Evolutionary conservation across 2,113 vertebrate species (phyloP).

Genomic region (Salvelinus namaycush): DNA sequence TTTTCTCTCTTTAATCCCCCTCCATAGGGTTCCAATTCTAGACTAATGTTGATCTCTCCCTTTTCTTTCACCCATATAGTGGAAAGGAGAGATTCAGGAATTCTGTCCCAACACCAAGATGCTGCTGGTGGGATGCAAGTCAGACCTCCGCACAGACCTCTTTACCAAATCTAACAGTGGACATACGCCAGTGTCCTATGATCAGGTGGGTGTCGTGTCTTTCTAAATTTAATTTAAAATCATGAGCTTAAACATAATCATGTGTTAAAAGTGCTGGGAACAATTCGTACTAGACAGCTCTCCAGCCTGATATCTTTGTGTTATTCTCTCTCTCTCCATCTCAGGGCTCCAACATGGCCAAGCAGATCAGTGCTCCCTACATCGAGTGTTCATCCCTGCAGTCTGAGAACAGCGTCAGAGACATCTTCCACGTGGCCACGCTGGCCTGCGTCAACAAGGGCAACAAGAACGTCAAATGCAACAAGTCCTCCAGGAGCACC

Average conservation of each 20-base stretch:
- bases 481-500: conserved; percentile 85
- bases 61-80: conserved; percentile 64
- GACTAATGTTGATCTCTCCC: conserved; percentile 4
- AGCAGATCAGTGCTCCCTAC: conserved; percentile 88
- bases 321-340: conserved; percentile 6
- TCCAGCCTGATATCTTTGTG: not conserved
- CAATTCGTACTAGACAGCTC: not conserved
- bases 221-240: not conserved
- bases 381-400: conserved; percentile 90
- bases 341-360: conserved; percentile 89
- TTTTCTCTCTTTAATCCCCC: not conserved
- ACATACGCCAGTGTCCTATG: conserved; percentile 85
- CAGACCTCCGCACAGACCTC: conserved; percentile 87
- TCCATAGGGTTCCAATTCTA: not conserved
- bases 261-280: not conserved
- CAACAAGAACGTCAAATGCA: conserved; percentile 84
- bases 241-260: not conserved
- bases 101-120: conserved; percentile 92
- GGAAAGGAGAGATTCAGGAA: conserved; percentile 91
- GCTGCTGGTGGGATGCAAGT: conserved; percentile 90
- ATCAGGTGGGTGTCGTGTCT: conserved; percentile 76
- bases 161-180: conserved; percentile 65
- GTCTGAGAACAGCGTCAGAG: conserved; percentile 90
- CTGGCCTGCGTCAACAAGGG: conserved; percentile 89
- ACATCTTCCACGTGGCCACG: conserved; percentile 92